These are phyloP conservation scores for Barypeithes pellucidus DNA, from an alignment of 2,888 invertebrate species.

Conservation along the genomic window DNA sequence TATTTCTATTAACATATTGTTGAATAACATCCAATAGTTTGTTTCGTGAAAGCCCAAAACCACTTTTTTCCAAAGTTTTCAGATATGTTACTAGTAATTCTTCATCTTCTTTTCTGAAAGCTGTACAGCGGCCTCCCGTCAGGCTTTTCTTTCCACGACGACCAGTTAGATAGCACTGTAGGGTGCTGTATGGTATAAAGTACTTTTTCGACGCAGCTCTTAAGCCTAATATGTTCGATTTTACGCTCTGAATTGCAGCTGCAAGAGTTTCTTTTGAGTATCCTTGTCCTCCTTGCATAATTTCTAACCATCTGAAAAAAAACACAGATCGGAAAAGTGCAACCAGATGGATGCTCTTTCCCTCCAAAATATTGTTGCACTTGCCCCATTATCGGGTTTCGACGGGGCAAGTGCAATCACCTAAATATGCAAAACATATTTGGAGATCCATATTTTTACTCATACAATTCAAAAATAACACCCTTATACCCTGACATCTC, in stretches of 20 bases:
- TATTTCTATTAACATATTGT: conserved; percentile 15
- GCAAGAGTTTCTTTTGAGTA: neutral
- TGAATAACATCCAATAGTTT: conserved; percentile 17
- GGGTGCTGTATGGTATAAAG: conserved; percentile 21
- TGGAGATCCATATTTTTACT: conserved; percentile 10
- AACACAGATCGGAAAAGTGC: conserved; percentile 14
- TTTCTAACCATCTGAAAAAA: conserved; percentile 20
- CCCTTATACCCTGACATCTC: conserved; percentile 5
- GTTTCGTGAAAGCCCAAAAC: conserved; percentile 7
- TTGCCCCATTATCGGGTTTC: conserved; percentile 16
- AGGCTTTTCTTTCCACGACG: conserved; percentile 20
- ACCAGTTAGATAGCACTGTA: conserved; percentile 20
- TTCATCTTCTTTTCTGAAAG: conserved; percentile 7
- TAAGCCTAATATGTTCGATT: neutral
- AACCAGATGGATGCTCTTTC: conserved; percentile 14
- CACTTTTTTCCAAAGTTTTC: conserved; percentile 20
- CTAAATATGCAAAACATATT: conserved; percentile 13
- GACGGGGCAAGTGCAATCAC: conserved; percentile 28
- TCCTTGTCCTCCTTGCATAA: conserved; percentile 19
- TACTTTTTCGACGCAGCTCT: conserved; percentile 4
- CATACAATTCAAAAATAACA: conserved; percentile 5
- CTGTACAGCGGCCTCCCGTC: conserved; percentile 16
- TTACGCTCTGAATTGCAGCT: conserved; percentile 14
- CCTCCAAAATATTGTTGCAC: conserved; percentile 15
- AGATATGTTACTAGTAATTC: conserved; percentile 6